Base-by-base conservation (phyloP, 2,888 invertebrate species). In the Leucophenga maculata region DNA sequence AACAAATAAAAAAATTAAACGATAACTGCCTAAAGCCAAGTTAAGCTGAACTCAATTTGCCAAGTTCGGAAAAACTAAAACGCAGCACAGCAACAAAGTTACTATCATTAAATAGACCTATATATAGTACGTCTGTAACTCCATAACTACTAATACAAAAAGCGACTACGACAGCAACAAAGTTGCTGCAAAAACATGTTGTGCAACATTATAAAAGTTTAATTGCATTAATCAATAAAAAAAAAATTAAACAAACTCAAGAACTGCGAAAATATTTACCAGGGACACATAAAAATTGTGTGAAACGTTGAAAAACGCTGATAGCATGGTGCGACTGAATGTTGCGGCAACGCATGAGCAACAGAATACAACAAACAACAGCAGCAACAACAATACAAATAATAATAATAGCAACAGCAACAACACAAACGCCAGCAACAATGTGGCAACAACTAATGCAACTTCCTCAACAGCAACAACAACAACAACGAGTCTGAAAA, bases 251-350 rank as follows among this genome's bases (percentile, higher is more conserved):
- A 16, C n/a, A 64, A 65, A 60, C 44, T 20, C 44, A 60, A 59
- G 20, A 62, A 32, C 66, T 18, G 26, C 20, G 60, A 11, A 60
- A 52, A 57, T 50, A 4, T 55, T 44, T 65, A 52, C 52, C 22
- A 65, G 46, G 20, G 60, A 57, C 14, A 57, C 31, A 67, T 20
- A 4, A 59, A 67, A 46, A 55, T 31, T 1, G 18, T 16, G 50
- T 50, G n/a, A 50, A 6, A 50, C n/a, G 6, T 50, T 50, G 50
- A 1, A 50, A 18, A 16, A 50, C 50, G 16, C 50, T 18, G 50
- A 50, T 78, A 85, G 82, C 70, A 88, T 88, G 88, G 88, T 88
- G 80, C 88, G 88, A 79, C 80, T 87, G 82, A 87, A 84, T 78
- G 86, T 84, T 78, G 78, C 86, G 64, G 78, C 85, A 77, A 73